Evolutionary conservation across 2,113 vertebrate genomes (phyloP), one percentile per base, ranked within the genome.

Genomic region (Mohoua ochrocephala): DNA sequence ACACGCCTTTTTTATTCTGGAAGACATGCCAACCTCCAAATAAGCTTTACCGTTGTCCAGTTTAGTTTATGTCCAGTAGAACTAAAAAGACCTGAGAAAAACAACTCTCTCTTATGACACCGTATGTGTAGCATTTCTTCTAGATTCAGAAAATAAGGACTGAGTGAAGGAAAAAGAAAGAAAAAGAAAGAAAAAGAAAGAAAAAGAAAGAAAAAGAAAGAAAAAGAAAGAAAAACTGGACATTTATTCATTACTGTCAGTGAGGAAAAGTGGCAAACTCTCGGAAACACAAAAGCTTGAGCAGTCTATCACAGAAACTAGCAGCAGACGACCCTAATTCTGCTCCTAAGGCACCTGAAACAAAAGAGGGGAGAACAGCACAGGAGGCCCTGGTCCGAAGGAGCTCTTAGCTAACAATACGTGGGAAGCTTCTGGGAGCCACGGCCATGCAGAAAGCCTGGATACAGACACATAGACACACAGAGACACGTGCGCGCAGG

Each of bases 381-480:
- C 19, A 14, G 1, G 9, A 39, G 22, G 16, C 26, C 37, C 3
- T 1, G 20, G 20, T 18, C 16, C 19, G 39, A 24, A 41, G 47
- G 33, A n/a, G 27, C 1, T 2, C 21, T 1, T 47, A 8, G 19
- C 21, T 3, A 35, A 15, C 35, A 11, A 20, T 1, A 33, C 8
- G 6, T 7, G 14, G 69, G 9, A 37, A 61, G 28, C 42, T n/a
- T 8, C 70, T 8, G 37, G 65, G 44, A 54, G 31, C 27, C 52
- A 6, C 0, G 6, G 50, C n/a, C 50, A 3, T 0, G 31, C 49
- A 8, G 4, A 7, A 18, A 41, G 41, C 37, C 68, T 10, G 49
- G 54, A 16, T 19, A 13, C 0, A 27, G 50, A 11, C 15, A 19
- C 5, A 21, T 0, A 8, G 0, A 6, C 23, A 17, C 2, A 11